Conservation (phyloP, 2,888 invertebrate species). For the Cheilosia impressa region DNA sequence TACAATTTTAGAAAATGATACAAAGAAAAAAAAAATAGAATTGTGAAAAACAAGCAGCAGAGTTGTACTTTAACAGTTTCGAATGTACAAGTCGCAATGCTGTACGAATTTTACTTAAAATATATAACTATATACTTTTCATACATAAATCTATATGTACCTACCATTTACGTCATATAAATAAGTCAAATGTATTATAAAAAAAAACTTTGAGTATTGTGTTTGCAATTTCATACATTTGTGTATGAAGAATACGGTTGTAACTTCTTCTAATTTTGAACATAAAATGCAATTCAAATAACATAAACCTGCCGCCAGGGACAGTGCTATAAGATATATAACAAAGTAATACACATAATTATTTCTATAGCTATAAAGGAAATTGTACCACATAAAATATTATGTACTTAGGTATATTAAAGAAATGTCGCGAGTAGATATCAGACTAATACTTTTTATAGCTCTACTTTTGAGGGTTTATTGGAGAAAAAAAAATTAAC, state of each 20-base stretch:
- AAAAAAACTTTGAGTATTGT: slow-evolving; percentile 12
- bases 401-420: slow-evolving; percentile 6
- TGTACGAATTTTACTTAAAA: slow-evolving; percentile 75
- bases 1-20: slow-evolving; percentile 21
- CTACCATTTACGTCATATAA: slow-evolving; percentile 31
- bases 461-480: slow-evolving; percentile 46
- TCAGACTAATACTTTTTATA: slow-evolving; percentile 33
- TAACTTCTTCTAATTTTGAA: slow-evolving; percentile 31
- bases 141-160: slow-evolving; percentile 39
- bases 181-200: background rate
- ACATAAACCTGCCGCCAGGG: background rate
- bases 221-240: slow-evolving; percentile 47
- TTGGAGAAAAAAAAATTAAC: slow-evolving; percentile 6
- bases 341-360: background rate
- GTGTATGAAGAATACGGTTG: slow-evolving; percentile 47
- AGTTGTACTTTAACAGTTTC: slow-evolving; percentile 55
- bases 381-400: background rate
- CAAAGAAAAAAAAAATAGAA: background rate
- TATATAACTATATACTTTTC: slow-evolving; percentile 26
- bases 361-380: slow-evolving; percentile 16
- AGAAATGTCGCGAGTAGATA: slow-evolving; percentile 30
- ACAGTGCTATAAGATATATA: slow-evolving; percentile 18
- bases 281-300: slow-evolving; percentile 4
- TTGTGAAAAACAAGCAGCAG: background rate
- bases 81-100: slow-evolving; percentile 69